Percentiles rank a stretch among this genome's conserved stretches.
Evolutionary conservation across 1,140 invertebrate genomes (phyloP).

Genomic region (Triops longicaudatus): DNA sequence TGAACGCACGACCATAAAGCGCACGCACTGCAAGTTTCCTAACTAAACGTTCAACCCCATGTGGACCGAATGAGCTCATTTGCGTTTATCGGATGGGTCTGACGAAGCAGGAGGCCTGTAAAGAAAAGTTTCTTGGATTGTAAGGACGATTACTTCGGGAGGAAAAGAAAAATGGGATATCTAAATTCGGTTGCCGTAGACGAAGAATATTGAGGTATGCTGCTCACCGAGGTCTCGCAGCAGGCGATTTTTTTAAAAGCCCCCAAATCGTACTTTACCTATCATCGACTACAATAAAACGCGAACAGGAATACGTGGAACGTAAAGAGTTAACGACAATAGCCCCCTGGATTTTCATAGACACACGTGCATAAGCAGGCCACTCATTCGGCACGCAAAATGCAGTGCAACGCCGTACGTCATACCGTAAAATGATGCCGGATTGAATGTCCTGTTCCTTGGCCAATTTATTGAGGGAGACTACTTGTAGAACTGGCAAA

Average conservation of each 20-base stretch:
- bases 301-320: neutral
- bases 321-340: neutral
- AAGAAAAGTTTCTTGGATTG: neutral
- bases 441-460: neutral
- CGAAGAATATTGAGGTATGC: neutral
- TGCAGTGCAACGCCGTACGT: too few species aligned
- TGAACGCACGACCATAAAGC: neutral
- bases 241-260: neutral
- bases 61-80: slow-evolving; percentile 9
- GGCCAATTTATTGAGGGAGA: neutral
- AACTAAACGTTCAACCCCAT: neutral
- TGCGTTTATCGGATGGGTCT: neutral
- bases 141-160: neutral
- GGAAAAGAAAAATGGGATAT: neutral
- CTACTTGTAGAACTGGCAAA: neutral
- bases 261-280: neutral
- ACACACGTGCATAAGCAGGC: neutral
- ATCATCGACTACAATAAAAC: neutral
- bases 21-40: neutral
- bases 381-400: too few species aligned
- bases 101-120: neutral
- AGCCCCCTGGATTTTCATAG: neutral
- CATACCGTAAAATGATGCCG: too few species aligned
- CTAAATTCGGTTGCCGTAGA: neutral
- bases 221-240: neutral